These are phyloP conservation scores for Belgica antarctica DNA, from an alignment of 2,888 invertebrate species.

Conservation along the genomic window DNA sequence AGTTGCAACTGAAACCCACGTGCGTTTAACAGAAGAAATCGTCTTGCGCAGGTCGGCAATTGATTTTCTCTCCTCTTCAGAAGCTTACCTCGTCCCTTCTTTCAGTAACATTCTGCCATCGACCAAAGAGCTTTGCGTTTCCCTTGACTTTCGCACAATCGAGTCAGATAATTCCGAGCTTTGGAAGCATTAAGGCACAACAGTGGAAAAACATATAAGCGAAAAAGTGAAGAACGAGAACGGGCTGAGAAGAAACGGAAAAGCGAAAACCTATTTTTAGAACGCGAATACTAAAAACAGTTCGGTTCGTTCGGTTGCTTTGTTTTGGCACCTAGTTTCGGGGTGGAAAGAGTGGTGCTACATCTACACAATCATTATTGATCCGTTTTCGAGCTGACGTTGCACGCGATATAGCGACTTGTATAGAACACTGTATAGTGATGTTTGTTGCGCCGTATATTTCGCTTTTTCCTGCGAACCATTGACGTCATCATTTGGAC, in stretches of 20 bases:
- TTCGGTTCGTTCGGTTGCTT: constrained; percentile 31
- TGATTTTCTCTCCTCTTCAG: constrained; percentile 28
- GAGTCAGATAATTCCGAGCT: constrained; percentile 18
- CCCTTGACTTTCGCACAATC: constrained; percentile 29
- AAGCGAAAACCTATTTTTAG: constrained; percentile 29
- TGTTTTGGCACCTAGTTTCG: constrained; percentile 38
- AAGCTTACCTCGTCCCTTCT: too few relatives aligned
- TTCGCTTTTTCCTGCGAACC: constrained; percentile 23
- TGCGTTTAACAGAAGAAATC: background rate
- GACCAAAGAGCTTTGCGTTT: background rate
- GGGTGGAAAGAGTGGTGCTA: background rate
- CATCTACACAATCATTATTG: constrained; percentile 20
- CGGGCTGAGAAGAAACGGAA: background rate
- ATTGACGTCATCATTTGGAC: constrained; percentile 43
- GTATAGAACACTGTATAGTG: constrained; percentile 28
- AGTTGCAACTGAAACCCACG: constrained; percentile 35
- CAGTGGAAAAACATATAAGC: background rate
- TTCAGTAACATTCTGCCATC: constrained; percentile 11
- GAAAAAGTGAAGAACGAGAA: background rate
- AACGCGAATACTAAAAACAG: too few relatives aligned
- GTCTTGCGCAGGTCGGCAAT: constrained; percentile 33
- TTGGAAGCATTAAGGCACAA: background rate
- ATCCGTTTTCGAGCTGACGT: constrained; percentile 43
- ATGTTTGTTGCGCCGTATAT: constrained; percentile 43
- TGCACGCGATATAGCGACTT: constrained; percentile 35